Evolutionary conservation across 2,113 vertebrate genomes (phyloP), one percentile per base, ranked within the genome.

Genomic region (Ptilonorhynchus violaceus): DNA sequence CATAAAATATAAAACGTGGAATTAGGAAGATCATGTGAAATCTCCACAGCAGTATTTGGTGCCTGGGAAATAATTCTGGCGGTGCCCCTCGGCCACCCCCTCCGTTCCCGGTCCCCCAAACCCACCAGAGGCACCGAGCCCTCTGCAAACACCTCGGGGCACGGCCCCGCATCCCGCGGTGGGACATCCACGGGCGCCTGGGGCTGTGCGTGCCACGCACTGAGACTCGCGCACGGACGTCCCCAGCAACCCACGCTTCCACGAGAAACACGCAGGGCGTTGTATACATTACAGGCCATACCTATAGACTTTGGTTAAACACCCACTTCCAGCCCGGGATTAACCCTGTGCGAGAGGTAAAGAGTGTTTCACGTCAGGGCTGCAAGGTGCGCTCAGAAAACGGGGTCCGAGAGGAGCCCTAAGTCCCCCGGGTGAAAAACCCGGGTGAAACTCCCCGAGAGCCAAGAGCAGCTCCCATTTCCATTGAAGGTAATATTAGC

Each of bases 11-110:
- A 91, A 96, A 95, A 85, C 46, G 52, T 7, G 87, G 92, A 68
- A 47, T 97, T 95, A 77, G 42, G 94, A 84, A 95, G 94, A 94
- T 96, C 58, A 33, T 88, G 67, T 58, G 31, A 97, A 97, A 94
- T 95, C 75, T 69, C 88, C 91, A 6, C 91, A 79, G 96, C 76
- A 4, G 75, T 13, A 6, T 46, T 44, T 27, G 92, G 39, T 78
- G 85, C 94, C 66, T 74, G 93, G 79, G 93, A 96, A 39, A 87
- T 88, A 56, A 86, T n/a, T 16, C 87, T 3, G 79, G 39, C 63
- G 2, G 22, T 18, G 30, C 37, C 55, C 18, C 41, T 63, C 74
- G 21, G 52, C 39, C 64, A 50, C 25, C 20, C 25, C 30, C 53
- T 13, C 14, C 5, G 1, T 19, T n/a, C 53, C 46, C 4, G 21